phyloP scores from a whole-genome alignment of 2,888 invertebrate species.

The Plagodis pulveraria region DNA sequence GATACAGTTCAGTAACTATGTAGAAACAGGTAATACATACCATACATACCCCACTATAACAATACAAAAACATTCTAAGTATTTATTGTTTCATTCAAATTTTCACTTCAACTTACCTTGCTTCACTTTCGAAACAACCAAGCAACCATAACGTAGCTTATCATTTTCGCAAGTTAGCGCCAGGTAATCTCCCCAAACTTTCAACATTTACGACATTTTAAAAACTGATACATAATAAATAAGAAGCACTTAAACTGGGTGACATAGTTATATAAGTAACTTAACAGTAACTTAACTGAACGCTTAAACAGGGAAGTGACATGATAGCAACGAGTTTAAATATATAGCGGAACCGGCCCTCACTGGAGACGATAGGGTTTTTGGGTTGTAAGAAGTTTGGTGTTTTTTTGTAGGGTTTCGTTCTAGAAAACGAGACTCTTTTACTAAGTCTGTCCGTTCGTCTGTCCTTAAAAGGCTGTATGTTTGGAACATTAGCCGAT shows the following conservation, averaged over 20 bases:
- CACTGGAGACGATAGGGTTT: conserved; percentile 26
- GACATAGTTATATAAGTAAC: conserved; percentile 39
- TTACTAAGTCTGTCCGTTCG: too few species aligned
- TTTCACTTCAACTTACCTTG: conserved; percentile 17
- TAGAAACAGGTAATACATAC: too few species aligned
- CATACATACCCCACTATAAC: too few species aligned
- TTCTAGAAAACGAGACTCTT: too few species aligned
- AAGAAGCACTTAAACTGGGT: conserved; percentile 38
- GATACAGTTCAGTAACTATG: too few species aligned
- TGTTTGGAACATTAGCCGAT: too few species aligned
- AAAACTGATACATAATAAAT: conserved; percentile 40
- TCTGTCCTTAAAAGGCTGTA: too few species aligned
- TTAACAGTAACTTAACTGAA: conserved; percentile 22
- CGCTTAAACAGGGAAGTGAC: conserved; percentile 40
- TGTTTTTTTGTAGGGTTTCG: not conserved
- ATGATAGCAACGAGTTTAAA: conserved; percentile 40
- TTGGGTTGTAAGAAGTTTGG: conserved; percentile 7
- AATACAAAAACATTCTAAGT: too few species aligned
- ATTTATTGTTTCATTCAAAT: conserved; percentile 1
- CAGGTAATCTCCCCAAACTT: conserved; percentile 23
- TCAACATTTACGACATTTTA: conserved; percentile 38
- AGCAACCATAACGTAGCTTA: conserved; percentile 15
- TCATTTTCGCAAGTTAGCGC: conserved; percentile 20
- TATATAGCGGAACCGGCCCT: conserved; percentile 24
- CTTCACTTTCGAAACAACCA: conserved; percentile 3